Evolutionary conservation across 2,113 vertebrate genomes (phyloP), one percentile per base, ranked within the genome.

Genomic region (Ahaetulla prasina): DNA sequence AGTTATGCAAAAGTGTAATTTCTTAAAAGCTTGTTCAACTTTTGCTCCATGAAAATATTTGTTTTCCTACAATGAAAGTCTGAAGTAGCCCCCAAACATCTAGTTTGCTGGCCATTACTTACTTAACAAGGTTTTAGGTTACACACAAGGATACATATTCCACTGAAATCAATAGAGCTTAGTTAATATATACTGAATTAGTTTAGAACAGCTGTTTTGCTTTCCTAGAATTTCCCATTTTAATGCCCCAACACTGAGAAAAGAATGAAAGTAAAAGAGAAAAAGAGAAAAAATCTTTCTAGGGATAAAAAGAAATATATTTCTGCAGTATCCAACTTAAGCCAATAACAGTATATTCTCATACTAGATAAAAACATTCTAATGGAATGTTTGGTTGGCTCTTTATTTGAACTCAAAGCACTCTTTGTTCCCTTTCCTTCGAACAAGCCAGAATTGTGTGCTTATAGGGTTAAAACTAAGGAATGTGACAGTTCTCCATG

Each of bases 401-500:
- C 95, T 88, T 63, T 80, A 54, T 18, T 7, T 27, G 39, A 9
- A 50, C 57, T 89, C 94, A 92, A 93, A 95, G 55, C 90, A 88
- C 87, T 91, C 94, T 96, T 94, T 96, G 94, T 95, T 90, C 94
- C 85, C 68, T 89, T 96, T 93, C 68, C 86, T 92, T 25, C 85
- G 84, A 57, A 3, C 7, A 93, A 94, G 89, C 8, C 53, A 87
- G 35, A 22, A 84, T 85, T 86, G 23, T 60, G 96, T 25, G 85
- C 54, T 85, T 93, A 94, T 95, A 95, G 96, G 95, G 97, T 97
- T 97, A 97, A 97, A 89, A 57, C 91, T 95, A 94, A 96, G 94
- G 96, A 97, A 97, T 96, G 96, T 97, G 97, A 97, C 96, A 97
- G 97, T 95, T 96, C 96, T 97, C 94, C 90, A 96, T 96, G 96